Evolutionary conservation across 2,797 vertebrate genomes (phyloP).

Genomic region (Sebastes elongatus): DNA sequence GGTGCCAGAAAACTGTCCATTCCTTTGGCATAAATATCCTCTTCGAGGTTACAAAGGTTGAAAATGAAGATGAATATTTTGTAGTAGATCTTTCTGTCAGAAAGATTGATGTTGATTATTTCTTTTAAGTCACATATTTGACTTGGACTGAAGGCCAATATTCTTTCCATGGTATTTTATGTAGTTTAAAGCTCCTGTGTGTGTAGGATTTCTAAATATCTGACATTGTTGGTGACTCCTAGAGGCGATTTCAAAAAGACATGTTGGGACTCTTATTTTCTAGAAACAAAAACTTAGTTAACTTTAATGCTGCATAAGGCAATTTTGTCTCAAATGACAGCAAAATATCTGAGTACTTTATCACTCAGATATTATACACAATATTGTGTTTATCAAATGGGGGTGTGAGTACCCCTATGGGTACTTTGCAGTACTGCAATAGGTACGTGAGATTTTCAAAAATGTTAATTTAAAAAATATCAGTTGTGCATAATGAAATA

Average conservation of each 20-base stretch:
- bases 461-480: neutral
- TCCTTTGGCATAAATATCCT: neutral
- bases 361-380: no score
- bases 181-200: neutral
- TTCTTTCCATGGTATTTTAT: neutral
- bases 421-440: neutral
- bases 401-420: neutral
- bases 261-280: neutral
- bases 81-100: neutral
- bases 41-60: neutral
- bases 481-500: neutral
- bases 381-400: no score
- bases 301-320: neutral
- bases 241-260: neutral
- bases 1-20: neutral
- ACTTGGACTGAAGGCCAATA: neutral
- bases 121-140: neutral
- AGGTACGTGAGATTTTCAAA: neutral
- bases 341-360: no score
- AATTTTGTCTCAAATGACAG: neutral
- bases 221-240: neutral
- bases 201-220: neutral
- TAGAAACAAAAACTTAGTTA: neutral
- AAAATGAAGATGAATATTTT: neutral
- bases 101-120: neutral